Base-by-base conservation (phyloP, 2,113 vertebrate genomes). In the Ceuthmochares aereus region DNA sequence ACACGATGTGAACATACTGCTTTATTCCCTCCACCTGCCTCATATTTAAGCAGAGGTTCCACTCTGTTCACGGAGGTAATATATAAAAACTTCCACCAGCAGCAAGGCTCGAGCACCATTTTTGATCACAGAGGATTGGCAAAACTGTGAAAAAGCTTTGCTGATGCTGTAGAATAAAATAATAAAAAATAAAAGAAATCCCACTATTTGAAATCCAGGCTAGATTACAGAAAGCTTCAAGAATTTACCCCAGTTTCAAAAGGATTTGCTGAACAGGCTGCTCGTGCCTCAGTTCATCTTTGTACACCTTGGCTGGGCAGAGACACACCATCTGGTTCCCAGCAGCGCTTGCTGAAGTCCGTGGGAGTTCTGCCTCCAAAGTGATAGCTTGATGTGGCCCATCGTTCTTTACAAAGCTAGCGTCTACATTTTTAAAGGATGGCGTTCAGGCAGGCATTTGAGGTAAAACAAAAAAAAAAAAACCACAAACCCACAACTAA, bases 321-420 rank as follows among this genome's bases (percentile, higher is more conserved):
- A 84, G 89, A 75, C 62, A 12, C 8, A 3, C 74, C 93, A 95
- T 91, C 94, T 96, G 94, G 58, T 75, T 83, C 84, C 78, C 87
- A 87, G 84, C 84, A 89, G 84, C 32, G 6, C 81, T 66, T 2
- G 22, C 69, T 72, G 36, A 14, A 59, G 52, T 9, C 87, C 0
- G 90, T 84, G 81, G 94, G 94, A 96, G 93, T 82, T 94, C 84
- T 94, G 87, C 70, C 94, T 96, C 91, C 89, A n/a, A 72, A 91
- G 43, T 49, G 81, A 87, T 93, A 94, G 47, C 8, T 1, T 81
- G 89, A 80, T 32, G 82, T 51, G 81, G 84, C 89, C 81, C 84
- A 54, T 43, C 66, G 77, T 94, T 81, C 70, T 95, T 84, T 37
- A 37, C 74, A 87, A 73, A 95, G 63, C 2, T 6, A 40, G 75